Percentiles rank a stretch among this genome's conserved stretches.
Conservation (phyloP, 2,797 vertebrate genomes). For the Eulemur mongoz region DNA sequence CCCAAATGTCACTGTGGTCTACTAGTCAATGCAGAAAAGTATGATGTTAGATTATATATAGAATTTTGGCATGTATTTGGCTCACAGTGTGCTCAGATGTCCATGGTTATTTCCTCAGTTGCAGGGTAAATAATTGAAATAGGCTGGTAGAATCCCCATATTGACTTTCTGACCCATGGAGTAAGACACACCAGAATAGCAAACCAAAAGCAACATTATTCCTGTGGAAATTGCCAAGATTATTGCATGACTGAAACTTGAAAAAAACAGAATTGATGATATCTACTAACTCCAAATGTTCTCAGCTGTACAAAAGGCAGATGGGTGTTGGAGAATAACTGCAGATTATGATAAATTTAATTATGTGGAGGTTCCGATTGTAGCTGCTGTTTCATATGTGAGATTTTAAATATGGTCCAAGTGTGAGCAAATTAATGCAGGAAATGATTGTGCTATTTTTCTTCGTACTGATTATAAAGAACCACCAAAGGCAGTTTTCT, state of each 20-base stretch:
- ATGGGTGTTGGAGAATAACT: background rate
- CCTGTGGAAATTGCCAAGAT: background rate
- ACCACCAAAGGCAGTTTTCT: background rate
- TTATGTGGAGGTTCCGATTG: background rate
- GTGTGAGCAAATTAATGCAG: background rate
- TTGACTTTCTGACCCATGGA: background rate
- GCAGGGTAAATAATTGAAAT: background rate
- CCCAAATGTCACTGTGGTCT: background rate
- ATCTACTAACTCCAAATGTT: background rate
- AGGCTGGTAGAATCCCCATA: background rate
- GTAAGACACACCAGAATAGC: background rate
- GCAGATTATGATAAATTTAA: slow-evolving; percentile 23
- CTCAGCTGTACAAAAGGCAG: background rate
- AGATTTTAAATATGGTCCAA: background rate
- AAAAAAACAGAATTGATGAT: background rate
- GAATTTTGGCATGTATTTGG: background rate
- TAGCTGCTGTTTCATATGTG: background rate
- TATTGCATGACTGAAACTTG: background rate
- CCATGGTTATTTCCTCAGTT: background rate
- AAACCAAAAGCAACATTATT: background rate
- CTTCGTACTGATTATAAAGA: background rate
- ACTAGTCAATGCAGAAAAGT: background rate
- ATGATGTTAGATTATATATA: background rate
- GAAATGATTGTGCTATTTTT: background rate
- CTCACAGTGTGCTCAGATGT: background rate